Percentiles rank a stretch among this genome's conserved stretches.
Conservation (phyloP, 2,113 vertebrate genomes). For the Hyla sarda region DNA sequence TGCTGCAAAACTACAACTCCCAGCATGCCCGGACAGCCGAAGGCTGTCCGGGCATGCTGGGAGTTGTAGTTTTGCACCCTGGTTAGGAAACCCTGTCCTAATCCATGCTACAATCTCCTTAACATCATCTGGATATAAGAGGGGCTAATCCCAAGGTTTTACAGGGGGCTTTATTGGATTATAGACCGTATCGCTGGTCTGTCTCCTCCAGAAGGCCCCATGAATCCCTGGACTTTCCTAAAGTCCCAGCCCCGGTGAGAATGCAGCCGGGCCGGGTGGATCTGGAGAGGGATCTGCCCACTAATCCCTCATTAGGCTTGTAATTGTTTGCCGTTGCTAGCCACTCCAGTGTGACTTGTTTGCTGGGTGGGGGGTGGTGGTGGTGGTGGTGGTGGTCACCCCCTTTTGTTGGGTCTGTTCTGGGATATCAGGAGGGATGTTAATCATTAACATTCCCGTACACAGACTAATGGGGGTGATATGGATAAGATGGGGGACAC, state of each 20-base stretch:
- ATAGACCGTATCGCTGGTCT: background rate
- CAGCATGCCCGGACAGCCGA: too few relatives aligned
- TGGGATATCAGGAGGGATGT: background rate
- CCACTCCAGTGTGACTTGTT: background rate
- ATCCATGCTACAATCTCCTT: background rate
- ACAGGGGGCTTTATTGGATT: background rate
- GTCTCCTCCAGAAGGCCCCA: constrained; percentile 54
- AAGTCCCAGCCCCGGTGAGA: constrained; percentile 46
- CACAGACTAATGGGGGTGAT: background rate
- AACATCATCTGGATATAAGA: background rate
- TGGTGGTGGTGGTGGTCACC: too few relatives aligned
- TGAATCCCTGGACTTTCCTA: constrained; percentile 68
- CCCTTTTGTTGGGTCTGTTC: background rate
- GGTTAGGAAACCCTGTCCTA: too few relatives aligned
- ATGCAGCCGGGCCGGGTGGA: background rate
- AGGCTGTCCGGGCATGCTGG: too few relatives aligned
- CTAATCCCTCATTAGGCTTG: background rate
- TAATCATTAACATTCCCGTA: constrained; percentile 15
- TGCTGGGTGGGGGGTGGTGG: background rate
- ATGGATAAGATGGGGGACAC: background rate
- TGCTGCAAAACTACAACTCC: too few relatives aligned
- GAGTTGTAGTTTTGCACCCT: too few relatives aligned
- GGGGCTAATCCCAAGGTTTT: background rate
- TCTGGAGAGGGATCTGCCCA: constrained; percentile 30
- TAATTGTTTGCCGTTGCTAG: background rate